Evolutionary conservation across 2,113 vertebrate species (phyloP), one percentile per base, ranked within the genome.

Genomic region (Athene cunicularia): DNA sequence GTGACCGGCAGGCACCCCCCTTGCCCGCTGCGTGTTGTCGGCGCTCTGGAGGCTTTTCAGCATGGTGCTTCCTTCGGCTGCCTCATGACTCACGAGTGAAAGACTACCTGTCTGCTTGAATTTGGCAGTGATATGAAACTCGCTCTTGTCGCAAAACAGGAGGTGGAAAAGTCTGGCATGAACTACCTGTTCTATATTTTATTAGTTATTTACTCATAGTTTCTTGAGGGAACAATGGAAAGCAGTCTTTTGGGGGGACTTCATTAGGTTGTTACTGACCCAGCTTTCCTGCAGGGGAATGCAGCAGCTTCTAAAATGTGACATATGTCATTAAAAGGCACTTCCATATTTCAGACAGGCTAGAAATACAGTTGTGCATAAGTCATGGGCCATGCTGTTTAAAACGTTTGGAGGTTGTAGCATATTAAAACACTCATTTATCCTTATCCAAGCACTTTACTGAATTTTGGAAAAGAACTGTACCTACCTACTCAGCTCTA

Each of bases 21-120:
- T 17, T 2, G 18, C 3, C 14, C 28, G 0, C 18, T 23, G 9
- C 11, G 0, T 1, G 28, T 15, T 1, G 28, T 15, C 15, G 11
- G n/a, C 27, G 0, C 33, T 11, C 22, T 5, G 41, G 27, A 11
- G 35, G 32, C 12, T 52, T 26, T 1, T 10, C 0, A 1, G 19
- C 37, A 1, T 17, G 8, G 41, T 2, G 33, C 39, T 70, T 20
- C 70, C 39, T n/a, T 28, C 35, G 22, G 2, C 49, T 11, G 39
- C 26, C 58, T 26, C 20, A 0, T 9, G 70, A 21, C 47, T 35
- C 23, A 1, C 24, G 11, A 6, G 47, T 5, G 74, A 28, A 23
- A 11, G 41, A 5, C 17, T 9, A 4, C 53, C n/a, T 6, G 30
- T 5, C 49, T 47, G 14, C 8, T 3, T 22, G 39, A 39, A 3